phyloP scores from a whole-genome alignment of 2,797 vertebrate species.

The Chrosomus eos region DNA sequence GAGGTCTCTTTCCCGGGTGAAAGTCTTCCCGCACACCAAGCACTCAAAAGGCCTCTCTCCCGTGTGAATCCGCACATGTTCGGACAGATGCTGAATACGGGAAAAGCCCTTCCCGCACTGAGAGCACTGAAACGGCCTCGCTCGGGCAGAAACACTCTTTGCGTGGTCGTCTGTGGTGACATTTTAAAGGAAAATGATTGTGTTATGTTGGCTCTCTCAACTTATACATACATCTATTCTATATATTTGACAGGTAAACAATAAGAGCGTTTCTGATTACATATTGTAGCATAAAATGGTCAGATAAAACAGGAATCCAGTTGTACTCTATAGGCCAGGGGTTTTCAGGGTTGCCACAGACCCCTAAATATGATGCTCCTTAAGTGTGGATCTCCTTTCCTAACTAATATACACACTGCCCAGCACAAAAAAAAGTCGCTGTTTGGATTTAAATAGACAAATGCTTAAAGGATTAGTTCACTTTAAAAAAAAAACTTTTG shows the following conservation, averaged over 20 bases:
- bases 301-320: not conserved
- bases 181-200: not conserved
- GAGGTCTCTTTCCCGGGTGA: constrained; percentile 34
- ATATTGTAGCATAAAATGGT: no score
- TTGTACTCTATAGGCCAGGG: not conserved
- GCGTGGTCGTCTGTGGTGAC: not conserved
- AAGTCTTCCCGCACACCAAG: constrained; percentile 34
- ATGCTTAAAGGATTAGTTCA: no score
- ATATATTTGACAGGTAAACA: constrained; percentile 6
- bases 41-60: constrained; percentile 46
- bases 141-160: not conserved
- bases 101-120: constrained; percentile 44
- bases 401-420: no score
- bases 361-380: not conserved
- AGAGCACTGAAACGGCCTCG: constrained; percentile 38
- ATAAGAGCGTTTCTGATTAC: not conserved
- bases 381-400: no score
- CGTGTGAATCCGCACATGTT: constrained; percentile 45
- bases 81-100: constrained; percentile 42
- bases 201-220: not conserved
- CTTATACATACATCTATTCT: not conserved
- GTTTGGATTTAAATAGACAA: no score
- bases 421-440: no score
- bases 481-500: no score
- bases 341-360: not conserved